Conservation (phyloP, 2,888 invertebrate species). For the Lucinisca nassula region DNA sequence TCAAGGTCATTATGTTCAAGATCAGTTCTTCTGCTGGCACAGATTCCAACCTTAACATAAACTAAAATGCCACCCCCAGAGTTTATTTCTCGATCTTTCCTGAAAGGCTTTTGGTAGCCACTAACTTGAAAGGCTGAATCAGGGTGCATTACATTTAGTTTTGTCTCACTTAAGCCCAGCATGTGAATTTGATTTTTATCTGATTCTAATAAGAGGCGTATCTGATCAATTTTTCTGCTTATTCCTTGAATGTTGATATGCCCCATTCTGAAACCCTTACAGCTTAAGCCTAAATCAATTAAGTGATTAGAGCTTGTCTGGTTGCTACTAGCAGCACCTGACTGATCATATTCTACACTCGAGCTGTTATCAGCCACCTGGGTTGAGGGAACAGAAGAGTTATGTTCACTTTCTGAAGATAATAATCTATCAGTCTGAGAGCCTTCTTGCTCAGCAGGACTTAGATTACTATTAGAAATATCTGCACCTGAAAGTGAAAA, state of each 20-base stretch:
- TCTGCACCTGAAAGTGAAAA: neutral
- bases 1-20: neutral
- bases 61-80: neutral
- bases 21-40: too few species aligned
- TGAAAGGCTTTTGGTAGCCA: neutral
- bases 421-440: neutral
- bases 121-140: neutral
- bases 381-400: neutral
- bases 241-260: neutral
- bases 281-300: neutral
- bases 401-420: neutral
- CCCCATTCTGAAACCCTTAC: neutral
- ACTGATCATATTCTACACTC: neutral
- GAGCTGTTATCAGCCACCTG: neutral
- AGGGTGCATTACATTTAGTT: neutral
- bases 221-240: neutral
- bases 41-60: neutral
- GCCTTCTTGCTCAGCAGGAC: neutral
- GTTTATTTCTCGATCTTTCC: neutral
- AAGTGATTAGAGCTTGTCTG: neutral
- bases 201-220: neutral
- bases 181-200: neutral
- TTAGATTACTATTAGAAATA: neutral
- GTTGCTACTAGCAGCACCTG: neutral
- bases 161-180: neutral